Conservation (phyloP, 2,797 vertebrate genomes). For the Holocentrus rufus region DNA sequence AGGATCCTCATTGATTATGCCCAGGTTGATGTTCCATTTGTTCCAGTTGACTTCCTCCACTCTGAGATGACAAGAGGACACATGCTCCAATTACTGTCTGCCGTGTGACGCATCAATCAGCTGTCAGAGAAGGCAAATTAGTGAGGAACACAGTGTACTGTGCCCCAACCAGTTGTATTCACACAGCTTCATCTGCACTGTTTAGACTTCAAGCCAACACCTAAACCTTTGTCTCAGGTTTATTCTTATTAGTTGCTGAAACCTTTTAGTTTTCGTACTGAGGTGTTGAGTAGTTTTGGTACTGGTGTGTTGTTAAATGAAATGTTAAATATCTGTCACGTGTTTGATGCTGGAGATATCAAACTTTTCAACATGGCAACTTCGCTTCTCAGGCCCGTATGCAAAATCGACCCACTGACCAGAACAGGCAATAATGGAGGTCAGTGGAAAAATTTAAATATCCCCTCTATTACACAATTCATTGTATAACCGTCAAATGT, state of each 20-base stretch:
- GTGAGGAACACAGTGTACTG: slow-evolving; percentile 30
- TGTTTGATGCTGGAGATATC: neutral
- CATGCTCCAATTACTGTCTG: slow-evolving; percentile 68
- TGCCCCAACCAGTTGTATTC: neutral
- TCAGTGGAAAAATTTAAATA: no score
- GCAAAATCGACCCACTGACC: neutral
- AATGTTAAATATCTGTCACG: neutral
- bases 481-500: slow-evolving; percentile 6
- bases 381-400: neutral
- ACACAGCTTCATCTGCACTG: slow-evolving; percentile 26
- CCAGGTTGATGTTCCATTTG: slow-evolving; percentile 92
- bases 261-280: neutral
- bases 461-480: neutral
- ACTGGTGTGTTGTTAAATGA: no score
- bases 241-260: slow-evolving; percentile 7
- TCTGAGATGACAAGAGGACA: slow-evolving; percentile 80
- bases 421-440: slow-evolving; percentile 1
- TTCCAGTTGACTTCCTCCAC: slow-evolving; percentile 98
- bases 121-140: slow-evolving; percentile 60
- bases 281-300: neutral
- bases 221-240: slow-evolving; percentile 14
- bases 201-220: slow-evolving; percentile 13
- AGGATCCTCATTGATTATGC: slow-evolving; percentile 94
- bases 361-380: neutral
- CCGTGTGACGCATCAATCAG: slow-evolving; percentile 63